Evolutionary conservation across 2,888 invertebrate genomes (phyloP).

Genomic region (Emmelina monodactyla): DNA sequence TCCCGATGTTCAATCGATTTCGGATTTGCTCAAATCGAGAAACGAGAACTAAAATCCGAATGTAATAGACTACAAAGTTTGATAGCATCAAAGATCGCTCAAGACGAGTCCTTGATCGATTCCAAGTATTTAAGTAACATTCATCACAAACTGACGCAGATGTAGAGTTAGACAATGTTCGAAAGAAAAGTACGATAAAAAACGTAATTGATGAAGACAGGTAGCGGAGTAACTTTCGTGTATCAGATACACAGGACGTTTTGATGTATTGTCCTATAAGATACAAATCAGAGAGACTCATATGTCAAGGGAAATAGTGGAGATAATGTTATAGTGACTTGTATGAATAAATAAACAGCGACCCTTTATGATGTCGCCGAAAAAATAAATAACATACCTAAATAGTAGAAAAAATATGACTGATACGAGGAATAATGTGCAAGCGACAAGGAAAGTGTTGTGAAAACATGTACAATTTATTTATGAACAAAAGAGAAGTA

Average conservation of each 20-base stretch:
- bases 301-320: constrained; percentile 21
- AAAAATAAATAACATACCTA: too few relatives aligned
- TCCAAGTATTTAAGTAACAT: constrained; percentile 42
- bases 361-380: background rate
- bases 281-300: constrained; percentile 28
- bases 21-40: background rate
- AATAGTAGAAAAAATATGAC: too few relatives aligned
- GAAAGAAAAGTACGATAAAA: constrained; percentile 37
- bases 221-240: constrained; percentile 22
- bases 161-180: constrained; percentile 45
- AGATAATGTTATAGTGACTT: background rate
- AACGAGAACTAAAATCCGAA: background rate
- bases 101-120: constrained; percentile 12
- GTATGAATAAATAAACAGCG: background rate
- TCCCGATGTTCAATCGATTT: background rate
- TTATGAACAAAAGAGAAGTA: too few relatives aligned
- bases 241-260: constrained; percentile 31
- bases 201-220: constrained; percentile 61
- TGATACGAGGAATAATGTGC: too few relatives aligned
- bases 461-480: too few relatives aligned
- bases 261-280: constrained; percentile 40
- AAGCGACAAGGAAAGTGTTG: too few relatives aligned
- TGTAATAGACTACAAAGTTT: background rate
- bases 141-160: constrained; percentile 43
- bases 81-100: background rate